phyloP scores from a whole-genome alignment of 2,888 invertebrate species.

The Antheraea assamensis region DNA sequence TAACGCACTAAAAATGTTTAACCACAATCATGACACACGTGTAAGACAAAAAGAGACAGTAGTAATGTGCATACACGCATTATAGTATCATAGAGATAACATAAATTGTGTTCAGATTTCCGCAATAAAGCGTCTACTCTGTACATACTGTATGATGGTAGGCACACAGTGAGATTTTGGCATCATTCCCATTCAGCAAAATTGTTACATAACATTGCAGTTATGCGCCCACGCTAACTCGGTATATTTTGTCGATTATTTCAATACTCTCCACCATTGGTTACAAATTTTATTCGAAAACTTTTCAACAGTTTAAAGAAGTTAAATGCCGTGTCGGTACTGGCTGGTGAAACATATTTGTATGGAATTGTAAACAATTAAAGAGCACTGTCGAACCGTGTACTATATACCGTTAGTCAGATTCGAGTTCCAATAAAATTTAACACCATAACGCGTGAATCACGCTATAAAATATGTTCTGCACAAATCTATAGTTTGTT shows the following conservation, averaged over 20 bases:
- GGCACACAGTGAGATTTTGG: slow-evolving; percentile 64
- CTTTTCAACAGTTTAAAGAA: not conserved
- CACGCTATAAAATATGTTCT: slow-evolving; percentile 37
- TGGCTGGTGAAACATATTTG: not conserved
- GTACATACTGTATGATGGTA: slow-evolving; percentile 38
- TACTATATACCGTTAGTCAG: not conserved
- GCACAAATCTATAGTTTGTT: slow-evolving; percentile 23
- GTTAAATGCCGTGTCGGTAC: not conserved
- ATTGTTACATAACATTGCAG: slow-evolving; percentile 75
- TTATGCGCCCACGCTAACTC: slow-evolving; percentile 49
- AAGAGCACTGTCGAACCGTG: not conserved
- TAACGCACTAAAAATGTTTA: no score
- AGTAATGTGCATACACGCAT: no score
- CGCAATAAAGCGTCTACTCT: slow-evolving; percentile 35
- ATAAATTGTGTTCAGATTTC: slow-evolving; percentile 31
- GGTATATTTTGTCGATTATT: slow-evolving; percentile 42
- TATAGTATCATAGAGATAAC: slow-evolving; percentile 3
- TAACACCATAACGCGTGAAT: slow-evolving; percentile 40
- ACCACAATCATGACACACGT: not conserved
- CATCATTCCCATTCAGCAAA: slow-evolving; percentile 68
- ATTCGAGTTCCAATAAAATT: slow-evolving; percentile 29
- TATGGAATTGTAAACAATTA: not conserved
- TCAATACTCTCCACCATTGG: slow-evolving; percentile 23
- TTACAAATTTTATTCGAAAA: slow-evolving; percentile 12
- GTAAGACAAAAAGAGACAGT: not conserved